A percentile compares a stretch with the other conserved stretches of the same genome.
Conservation (phyloP, 1,140 invertebrate genomes). For the Aphidius gifuensis region DNA sequence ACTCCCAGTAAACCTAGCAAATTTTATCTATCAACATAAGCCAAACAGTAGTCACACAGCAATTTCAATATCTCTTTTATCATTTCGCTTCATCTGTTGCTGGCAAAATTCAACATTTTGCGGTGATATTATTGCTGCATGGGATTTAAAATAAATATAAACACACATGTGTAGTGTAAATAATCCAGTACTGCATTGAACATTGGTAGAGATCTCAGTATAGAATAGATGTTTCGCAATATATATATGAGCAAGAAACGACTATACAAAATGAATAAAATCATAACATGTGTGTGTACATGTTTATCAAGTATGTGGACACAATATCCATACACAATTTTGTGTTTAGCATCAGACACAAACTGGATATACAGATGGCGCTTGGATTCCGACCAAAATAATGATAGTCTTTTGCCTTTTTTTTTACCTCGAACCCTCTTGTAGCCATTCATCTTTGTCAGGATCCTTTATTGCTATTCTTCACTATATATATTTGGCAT, state of each 20-base stretch:
- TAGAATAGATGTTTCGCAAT: too few relatives aligned
- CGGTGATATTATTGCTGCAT: not conserved
- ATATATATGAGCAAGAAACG: too few relatives aligned
- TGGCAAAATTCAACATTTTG: not conserved
- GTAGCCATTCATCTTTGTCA: conserved; percentile 45
- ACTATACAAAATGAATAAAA: too few relatives aligned
- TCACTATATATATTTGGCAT: conserved; percentile 6
- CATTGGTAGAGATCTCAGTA: too few relatives aligned
- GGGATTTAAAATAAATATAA: too few relatives aligned
- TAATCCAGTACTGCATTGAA: too few relatives aligned
- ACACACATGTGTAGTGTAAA: too few relatives aligned
- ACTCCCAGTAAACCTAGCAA: conserved; percentile 4
- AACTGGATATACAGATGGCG: conserved; percentile 39
- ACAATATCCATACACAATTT: too few relatives aligned
- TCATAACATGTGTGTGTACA: not conserved
- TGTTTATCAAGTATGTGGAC: not conserved
- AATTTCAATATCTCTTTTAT: not conserved
- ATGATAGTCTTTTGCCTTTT: conserved; percentile 33
- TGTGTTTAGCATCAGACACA: too few relatives aligned
- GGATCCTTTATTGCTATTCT: conserved; percentile 50
- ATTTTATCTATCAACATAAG: not conserved
- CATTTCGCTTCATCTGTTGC: not conserved
- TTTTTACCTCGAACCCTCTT: too few relatives aligned
- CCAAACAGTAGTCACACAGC: conserved; percentile 5
- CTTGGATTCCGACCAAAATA: conserved; percentile 47